These are phyloP conservation scores for Pardalotus punctatus DNA, from an alignment of 2,113 vertebrate genomes.

Conservation along the genomic window DNA sequence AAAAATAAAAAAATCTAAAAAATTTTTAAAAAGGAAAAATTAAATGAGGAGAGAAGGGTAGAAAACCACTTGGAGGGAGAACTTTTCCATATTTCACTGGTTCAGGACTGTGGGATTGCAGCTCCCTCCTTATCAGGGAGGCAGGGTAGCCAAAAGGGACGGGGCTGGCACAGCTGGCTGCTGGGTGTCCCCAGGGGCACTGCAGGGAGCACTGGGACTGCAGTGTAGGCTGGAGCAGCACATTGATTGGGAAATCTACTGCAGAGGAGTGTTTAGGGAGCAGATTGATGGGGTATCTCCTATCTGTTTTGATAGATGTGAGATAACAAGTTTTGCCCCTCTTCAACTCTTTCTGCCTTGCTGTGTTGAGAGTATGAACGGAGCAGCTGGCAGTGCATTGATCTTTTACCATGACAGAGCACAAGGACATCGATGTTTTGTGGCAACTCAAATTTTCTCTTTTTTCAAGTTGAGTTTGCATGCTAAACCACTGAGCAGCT, in stretches of 20 bases:
- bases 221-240: accelerated
- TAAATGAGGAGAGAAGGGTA: accelerated
- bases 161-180: not conserved
- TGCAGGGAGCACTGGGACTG: not conserved
- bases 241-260: not conserved
- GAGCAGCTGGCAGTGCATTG: accelerated
- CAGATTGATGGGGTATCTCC: not conserved
- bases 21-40: too few relatives aligned
- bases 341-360: not conserved
- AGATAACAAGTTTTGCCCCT: accelerated
- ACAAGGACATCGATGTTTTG: not conserved
- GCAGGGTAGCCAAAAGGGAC: not conserved
- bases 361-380: accelerated
- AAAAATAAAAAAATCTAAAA: not conserved
- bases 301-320: accelerated
- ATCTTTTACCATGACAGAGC: not conserved
- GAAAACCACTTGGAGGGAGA: not conserved
- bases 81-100: not conserved
- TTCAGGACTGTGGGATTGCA: not conserved
- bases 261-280: not conserved
- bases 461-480: not conserved
- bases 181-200: not conserved
- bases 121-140: accelerated
- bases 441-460: not conserved
- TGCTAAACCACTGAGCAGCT: not conserved